These are phyloP conservation scores for Lamellibrachia luymesi DNA, from an alignment of 1,140 invertebrate species.

Conservation along the genomic window DNA sequence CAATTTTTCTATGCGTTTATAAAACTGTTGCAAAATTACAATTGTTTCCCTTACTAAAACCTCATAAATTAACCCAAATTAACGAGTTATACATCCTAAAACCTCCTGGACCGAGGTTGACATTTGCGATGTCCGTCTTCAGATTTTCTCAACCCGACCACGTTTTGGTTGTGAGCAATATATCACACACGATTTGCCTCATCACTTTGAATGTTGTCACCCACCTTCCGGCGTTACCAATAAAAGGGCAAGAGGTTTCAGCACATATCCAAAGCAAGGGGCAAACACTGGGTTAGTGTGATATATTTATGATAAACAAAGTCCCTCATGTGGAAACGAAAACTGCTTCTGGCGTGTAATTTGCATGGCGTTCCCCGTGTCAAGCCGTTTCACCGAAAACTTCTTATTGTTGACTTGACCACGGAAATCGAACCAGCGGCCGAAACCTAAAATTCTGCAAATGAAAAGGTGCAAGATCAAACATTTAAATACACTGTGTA, in stretches of 20 bases:
- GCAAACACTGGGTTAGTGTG: neutral
- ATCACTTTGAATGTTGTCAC: neutral
- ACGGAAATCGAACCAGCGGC: neutral
- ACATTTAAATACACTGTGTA: neutral
- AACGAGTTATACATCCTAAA: no score
- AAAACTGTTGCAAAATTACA: neutral
- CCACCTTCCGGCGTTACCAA: neutral
- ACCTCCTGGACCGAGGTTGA: neutral
- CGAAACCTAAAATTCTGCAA: conserved; percentile 1
- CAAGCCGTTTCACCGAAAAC: neutral
- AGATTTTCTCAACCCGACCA: neutral
- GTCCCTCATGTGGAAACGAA: neutral
- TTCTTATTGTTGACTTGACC: neutral
- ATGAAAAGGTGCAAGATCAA: neutral
- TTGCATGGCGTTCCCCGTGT: neutral
- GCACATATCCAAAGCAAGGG: neutral
- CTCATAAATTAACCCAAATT: neutral
- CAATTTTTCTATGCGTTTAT: no score
- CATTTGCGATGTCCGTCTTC: neutral
- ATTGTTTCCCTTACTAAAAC: neutral
- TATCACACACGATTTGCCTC: neutral
- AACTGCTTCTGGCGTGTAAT: neutral
- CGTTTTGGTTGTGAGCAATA: neutral
- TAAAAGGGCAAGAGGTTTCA: neutral
- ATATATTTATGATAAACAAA: neutral